phyloP scores from a whole-genome alignment of 53 echinoderm and acorn worm species.

The Paracentrotus lividus region DNA sequence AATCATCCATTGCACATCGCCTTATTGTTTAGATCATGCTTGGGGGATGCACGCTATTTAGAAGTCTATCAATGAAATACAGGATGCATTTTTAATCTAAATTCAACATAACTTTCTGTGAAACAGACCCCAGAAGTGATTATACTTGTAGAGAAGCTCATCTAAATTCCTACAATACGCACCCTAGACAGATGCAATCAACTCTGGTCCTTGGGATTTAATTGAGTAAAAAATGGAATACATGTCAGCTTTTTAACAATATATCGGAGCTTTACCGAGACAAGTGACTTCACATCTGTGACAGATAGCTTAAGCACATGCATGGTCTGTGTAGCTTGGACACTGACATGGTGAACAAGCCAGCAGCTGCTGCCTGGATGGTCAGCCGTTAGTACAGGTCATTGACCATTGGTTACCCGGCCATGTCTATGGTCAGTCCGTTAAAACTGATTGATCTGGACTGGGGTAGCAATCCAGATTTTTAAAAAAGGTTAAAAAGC shows the following conservation, averaged over 20 bases:
- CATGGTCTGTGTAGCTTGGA: neutral
- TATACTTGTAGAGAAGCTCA: neutral
- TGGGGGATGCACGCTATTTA: too few relatives aligned
- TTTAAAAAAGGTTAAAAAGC: too few relatives aligned
- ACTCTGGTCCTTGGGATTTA: neutral
- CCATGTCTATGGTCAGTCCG: neutral
- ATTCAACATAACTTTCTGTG: too few relatives aligned
- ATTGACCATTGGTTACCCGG: conserved; percentile 28
- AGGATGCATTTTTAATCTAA: too few relatives aligned
- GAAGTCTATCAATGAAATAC: too few relatives aligned
- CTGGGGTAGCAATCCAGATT: neutral
- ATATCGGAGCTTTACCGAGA: neutral
- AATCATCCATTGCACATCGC: too few relatives aligned
- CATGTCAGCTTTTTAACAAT: neutral
- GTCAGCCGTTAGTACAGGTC: neutral
- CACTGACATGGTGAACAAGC: conserved; percentile 4
- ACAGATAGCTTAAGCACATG: neutral
- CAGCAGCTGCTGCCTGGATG: conserved; percentile 1
- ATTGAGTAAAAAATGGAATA: neutral
- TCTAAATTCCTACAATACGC: neutral
- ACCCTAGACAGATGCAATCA: neutral
- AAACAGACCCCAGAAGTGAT: neutral
- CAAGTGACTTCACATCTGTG: conserved; percentile 30
- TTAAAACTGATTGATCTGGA: neutral
- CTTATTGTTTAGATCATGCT: too few relatives aligned